Evolutionary conservation across 2,888 invertebrate genomes (phyloP).

Genomic region (Leucoma salicis): DNA sequence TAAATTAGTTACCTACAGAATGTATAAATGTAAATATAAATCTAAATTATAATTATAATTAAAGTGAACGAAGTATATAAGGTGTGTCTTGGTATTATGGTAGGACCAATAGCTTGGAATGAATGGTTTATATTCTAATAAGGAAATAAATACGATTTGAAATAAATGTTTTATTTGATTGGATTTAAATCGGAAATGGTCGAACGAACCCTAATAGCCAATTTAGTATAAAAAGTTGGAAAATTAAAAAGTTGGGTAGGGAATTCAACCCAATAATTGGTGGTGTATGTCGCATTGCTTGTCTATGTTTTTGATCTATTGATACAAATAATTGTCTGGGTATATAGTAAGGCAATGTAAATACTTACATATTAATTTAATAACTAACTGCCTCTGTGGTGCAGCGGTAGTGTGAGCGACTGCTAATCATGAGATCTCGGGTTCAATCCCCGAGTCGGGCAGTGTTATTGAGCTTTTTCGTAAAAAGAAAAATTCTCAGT

Average conservation of each 20-base stretch:
- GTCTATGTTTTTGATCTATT: too few relatives aligned
- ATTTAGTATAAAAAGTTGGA: background rate
- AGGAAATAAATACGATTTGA: slow-evolving; percentile 51
- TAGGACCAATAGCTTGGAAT: slow-evolving; percentile 64
- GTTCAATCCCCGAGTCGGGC: too few relatives aligned
- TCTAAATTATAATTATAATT: slow-evolving; percentile 30
- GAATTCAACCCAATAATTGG: background rate
- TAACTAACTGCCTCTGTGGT: too few relatives aligned
- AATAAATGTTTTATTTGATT: slow-evolving; percentile 38
- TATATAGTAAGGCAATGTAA: too few relatives aligned
- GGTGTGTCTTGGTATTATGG: slow-evolving; percentile 39
- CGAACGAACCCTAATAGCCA: background rate
- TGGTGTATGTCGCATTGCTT: too few relatives aligned
- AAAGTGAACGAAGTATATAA: slow-evolving; percentile 28
- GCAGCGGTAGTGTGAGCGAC: too few relatives aligned
- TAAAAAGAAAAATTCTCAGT: too few relatives aligned
- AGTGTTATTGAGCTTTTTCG: too few relatives aligned
- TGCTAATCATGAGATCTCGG: too few relatives aligned
- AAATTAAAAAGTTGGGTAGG: background rate
- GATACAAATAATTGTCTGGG: too few relatives aligned
- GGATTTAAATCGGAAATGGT: background rate
- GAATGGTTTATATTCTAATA: slow-evolving; percentile 35
- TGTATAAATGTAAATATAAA: slow-evolving; percentile 47
- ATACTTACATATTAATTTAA: too few relatives aligned
- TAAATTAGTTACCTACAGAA: slow-evolving; percentile 20